Conservation (phyloP, 2,797 vertebrate genomes). For the Pyrocephalus nanus region DNA sequence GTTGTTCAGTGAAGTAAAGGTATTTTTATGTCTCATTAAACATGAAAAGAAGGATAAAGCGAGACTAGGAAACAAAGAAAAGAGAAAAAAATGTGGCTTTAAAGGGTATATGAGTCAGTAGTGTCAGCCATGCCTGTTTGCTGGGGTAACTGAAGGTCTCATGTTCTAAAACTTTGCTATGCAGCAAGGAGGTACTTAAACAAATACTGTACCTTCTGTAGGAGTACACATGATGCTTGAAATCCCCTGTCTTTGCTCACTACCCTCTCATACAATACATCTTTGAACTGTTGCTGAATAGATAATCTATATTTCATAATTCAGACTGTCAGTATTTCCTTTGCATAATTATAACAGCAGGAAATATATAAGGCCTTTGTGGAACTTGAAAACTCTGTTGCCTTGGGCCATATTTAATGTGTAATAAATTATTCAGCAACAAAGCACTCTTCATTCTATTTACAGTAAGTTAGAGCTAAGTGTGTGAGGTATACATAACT, state of each 20-base stretch:
- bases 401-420: constrained; percentile 69
- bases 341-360: constrained; percentile 61
- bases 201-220: background rate
- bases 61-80: constrained; percentile 13
- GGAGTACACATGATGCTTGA: background rate
- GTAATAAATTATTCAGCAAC: constrained; percentile 77
- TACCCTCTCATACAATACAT: background rate
- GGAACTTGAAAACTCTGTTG: constrained; percentile 64
- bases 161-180: background rate
- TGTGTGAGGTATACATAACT: constrained; percentile 53
- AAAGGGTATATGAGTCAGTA: background rate
- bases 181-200: background rate
- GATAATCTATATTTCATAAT: constrained; percentile 74
- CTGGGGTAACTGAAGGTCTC: background rate
- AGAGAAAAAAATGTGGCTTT: background rate
- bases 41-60: constrained; percentile 1
- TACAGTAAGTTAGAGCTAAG: constrained; percentile 67
- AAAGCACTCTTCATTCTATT: constrained; percentile 70
- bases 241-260: background rate
- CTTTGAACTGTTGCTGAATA: constrained; percentile 51
- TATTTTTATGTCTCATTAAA: constrained; percentile 29
- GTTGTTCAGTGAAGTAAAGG: background rate
- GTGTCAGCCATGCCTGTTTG: background rate
- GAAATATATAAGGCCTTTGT: constrained; percentile 64
- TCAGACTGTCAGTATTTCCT: constrained; percentile 70